A percentile compares a stretch with the other conserved stretches of the same genome.
Evolutionary conservation across 2,797 vertebrate genomes (phyloP).

Genomic region (Poecilia velifera): DNA sequence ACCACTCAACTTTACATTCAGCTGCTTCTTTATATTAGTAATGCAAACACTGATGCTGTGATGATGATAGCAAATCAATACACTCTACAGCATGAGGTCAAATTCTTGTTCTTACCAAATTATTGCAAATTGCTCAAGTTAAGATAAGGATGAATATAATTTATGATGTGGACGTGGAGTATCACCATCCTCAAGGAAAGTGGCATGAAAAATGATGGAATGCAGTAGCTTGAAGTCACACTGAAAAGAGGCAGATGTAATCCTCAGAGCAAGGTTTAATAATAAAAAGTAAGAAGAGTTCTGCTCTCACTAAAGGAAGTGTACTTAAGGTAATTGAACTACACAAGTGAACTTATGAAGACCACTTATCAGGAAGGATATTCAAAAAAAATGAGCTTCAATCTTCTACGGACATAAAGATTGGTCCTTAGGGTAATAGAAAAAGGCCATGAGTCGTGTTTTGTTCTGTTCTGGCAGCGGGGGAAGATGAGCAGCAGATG

Average conservation of each 20-base stretch:
- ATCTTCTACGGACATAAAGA: neutral
- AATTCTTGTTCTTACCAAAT: neutral
- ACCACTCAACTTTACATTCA: neutral
- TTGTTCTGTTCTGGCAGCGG: neutral
- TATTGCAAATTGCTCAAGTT: neutral
- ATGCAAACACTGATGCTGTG: neutral
- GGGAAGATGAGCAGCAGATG: neutral
- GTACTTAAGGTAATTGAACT: neutral
- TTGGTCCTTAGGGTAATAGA: neutral
- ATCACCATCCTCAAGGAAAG: neutral
- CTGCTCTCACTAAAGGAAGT: neutral
- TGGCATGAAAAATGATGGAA: neutral
- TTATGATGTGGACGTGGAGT: neutral
- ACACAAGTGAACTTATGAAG: conserved; percentile 2
- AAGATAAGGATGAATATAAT: neutral
- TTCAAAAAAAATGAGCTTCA: neutral
- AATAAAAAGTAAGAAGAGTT: neutral
- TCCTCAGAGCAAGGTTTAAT: neutral
- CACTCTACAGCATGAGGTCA: neutral
- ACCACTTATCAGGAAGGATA: conserved; percentile 1
- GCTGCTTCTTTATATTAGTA: neutral
- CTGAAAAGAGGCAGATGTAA: neutral
- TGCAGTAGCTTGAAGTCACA: neutral
- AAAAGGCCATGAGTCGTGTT: neutral
- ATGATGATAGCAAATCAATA: neutral